These are phyloP conservation scores for Plebejus argus DNA, from an alignment of 2,888 invertebrate genomes.

Conservation along the genomic window DNA sequence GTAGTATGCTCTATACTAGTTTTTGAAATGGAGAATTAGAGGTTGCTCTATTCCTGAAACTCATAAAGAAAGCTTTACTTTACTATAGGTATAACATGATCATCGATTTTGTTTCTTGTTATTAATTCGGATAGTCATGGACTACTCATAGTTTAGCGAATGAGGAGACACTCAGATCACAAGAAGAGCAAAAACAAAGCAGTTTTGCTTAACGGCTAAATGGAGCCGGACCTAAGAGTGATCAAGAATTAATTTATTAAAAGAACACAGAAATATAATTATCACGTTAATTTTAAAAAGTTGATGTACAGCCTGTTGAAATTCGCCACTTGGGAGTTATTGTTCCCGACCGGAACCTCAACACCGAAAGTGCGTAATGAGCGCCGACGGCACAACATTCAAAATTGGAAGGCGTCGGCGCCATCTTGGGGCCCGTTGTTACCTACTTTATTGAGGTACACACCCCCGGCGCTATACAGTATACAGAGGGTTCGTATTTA, in stretches of 20 bases:
- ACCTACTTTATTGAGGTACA: background rate
- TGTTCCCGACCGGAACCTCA: background rate
- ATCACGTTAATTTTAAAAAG: background rate
- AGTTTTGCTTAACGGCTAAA: too few relatives aligned
- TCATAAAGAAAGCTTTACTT: too few relatives aligned
- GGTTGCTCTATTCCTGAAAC: too few relatives aligned
- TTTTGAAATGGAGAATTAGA: background rate
- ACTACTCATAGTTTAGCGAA: too few relatives aligned
- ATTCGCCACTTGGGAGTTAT: background rate
- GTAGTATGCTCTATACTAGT: background rate
- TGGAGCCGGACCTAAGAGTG: too few relatives aligned
- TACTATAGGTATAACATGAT: too few relatives aligned
- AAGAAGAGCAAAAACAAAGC: too few relatives aligned
- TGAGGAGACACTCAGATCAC: too few relatives aligned
- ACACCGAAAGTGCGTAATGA: slow-evolving; percentile 14
- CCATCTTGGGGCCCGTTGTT: background rate
- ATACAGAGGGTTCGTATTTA: too few relatives aligned
- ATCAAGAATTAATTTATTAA: background rate
- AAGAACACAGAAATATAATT: background rate
- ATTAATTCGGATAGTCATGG: too few relatives aligned
- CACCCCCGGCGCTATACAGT: background rate
- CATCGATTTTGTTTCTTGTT: too few relatives aligned
- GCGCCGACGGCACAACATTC: background rate
- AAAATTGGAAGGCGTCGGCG: background rate
- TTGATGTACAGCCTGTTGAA: background rate